Base-by-base conservation (phyloP, 2,113 vertebrate genomes). In the Spea multiplicata region DNA sequence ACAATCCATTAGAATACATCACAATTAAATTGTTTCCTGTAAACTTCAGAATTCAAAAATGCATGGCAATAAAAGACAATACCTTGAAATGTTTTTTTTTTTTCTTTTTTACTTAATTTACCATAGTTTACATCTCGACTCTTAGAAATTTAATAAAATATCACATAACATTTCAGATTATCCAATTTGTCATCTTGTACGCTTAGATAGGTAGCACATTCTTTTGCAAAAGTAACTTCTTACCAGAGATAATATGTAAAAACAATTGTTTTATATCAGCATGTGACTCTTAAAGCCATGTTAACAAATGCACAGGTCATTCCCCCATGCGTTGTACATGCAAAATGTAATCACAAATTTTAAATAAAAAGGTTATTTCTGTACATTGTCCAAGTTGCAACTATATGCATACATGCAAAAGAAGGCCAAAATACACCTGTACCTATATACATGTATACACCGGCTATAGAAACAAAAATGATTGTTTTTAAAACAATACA, bases 331-430 rank as follows among this genome's bases (percentile, higher is more conserved):
- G 89, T 81, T 87, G 86, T 83, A 90, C 92, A 93, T 93, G 92
- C 92, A 93, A 89, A 91, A 91, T 84, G 85, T 91, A 90, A 92
- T 93, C 88, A 92, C 91, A 89, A 88, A 59, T 86, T 91, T 90
- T 93, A 93, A 93, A 93, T 93, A 91, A 92, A n/a, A 93, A 90
- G 83, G 82, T 83, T 87, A 90, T 89, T 88, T 92, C 87, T 93
- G 92, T 91, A 93, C 92, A 93, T 91, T 91, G 90, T 88, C 90
- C 88, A 66, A 53, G 64, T 93, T 93, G 90, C 91, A 92, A 91
- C 89, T 90, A 90, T 92, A 93, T 92, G 92, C 89, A 91, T 84
- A 92, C 92, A 93, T 93, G 92, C 92, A 93, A 89, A 89, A 89
- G 50, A 55, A 55, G 80, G 30, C 83, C 90, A 89, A 88, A 92